phyloP scores from a whole-genome alignment of 2,113 vertebrate species.

The Aviceda subcristata region DNA sequence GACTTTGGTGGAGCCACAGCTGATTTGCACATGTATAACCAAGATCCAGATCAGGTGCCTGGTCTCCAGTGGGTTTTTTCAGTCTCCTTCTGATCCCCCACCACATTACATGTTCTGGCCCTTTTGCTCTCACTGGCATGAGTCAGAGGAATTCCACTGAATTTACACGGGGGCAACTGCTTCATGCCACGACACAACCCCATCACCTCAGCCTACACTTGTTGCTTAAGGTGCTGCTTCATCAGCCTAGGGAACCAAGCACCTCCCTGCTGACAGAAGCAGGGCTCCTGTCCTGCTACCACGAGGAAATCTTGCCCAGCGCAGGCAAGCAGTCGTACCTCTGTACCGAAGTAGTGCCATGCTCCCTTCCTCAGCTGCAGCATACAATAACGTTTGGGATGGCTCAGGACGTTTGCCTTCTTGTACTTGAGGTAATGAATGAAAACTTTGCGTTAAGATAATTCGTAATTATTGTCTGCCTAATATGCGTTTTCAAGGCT shows the following conservation, averaged over 20 bases:
- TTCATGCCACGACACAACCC: background rate
- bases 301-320: background rate
- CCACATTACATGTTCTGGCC: background rate
- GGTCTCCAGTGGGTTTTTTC: background rate
- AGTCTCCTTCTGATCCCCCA: background rate
- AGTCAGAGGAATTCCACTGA: background rate
- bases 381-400: background rate
- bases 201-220: background rate
- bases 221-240: background rate
- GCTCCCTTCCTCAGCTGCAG: background rate
- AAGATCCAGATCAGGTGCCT: background rate
- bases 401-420: background rate
- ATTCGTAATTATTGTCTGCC: background rate
- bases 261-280: background rate
- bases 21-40: rapidly evolving
- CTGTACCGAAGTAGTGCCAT: no score
- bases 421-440: background rate
- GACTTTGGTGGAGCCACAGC: background rate
- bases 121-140: background rate
- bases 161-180: background rate
- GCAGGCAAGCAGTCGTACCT: rapidly evolving
- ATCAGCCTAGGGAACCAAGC: background rate
- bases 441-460: background rate
- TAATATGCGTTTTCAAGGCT: background rate
- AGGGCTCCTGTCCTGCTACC: background rate